phyloP scores from a whole-genome alignment of 2,888 invertebrate species.

The Dorcus hopei region DNA sequence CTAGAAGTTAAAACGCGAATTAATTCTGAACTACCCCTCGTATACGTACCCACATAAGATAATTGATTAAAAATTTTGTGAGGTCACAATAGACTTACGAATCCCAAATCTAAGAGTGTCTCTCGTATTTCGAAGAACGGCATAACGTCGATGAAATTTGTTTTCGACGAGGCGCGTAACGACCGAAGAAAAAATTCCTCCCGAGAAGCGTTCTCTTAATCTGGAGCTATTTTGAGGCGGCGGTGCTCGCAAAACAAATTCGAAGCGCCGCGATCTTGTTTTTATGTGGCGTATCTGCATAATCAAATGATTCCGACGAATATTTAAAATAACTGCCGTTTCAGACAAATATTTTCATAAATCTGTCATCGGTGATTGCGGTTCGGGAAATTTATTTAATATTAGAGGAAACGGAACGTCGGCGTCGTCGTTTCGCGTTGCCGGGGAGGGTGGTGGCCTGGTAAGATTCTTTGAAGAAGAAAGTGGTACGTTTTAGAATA shows the following conservation, averaged over 20 bases:
- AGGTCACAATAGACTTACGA: too few relatives aligned
- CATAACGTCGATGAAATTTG: conserved; percentile 1
- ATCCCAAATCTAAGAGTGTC: too few relatives aligned
- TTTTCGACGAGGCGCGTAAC: conserved; percentile 4
- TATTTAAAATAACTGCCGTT: conserved; percentile 52
- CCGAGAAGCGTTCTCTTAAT: conserved; percentile 18
- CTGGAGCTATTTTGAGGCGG: conserved; percentile 13
- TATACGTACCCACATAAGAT: neutral
- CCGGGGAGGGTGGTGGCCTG: neutral
- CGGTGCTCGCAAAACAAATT: conserved; percentile 27
- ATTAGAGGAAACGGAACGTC: conserved; percentile 24
- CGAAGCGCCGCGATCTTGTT: conserved; percentile 34
- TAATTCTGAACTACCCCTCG: neutral
- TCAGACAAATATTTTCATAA: conserved; percentile 53
- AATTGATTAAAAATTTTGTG: too few relatives aligned
- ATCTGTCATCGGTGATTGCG: conserved; percentile 52
- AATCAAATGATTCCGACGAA: conserved; percentile 50
- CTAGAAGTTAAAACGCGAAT: neutral
- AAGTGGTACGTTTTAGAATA: conserved; percentile 1
- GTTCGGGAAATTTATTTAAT: conserved; percentile 25
- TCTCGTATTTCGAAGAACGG: too few relatives aligned
- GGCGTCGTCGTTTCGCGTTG: conserved; percentile 13
- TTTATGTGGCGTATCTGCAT: conserved; percentile 47
- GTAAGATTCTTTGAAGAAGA: conserved; percentile 9
- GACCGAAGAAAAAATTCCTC: conserved; percentile 5